A percentile compares a stretch with the other conserved stretches of the same genome.
Conservation (phyloP, 1,140 invertebrate species). For the Harlomillsia oculata region DNA sequence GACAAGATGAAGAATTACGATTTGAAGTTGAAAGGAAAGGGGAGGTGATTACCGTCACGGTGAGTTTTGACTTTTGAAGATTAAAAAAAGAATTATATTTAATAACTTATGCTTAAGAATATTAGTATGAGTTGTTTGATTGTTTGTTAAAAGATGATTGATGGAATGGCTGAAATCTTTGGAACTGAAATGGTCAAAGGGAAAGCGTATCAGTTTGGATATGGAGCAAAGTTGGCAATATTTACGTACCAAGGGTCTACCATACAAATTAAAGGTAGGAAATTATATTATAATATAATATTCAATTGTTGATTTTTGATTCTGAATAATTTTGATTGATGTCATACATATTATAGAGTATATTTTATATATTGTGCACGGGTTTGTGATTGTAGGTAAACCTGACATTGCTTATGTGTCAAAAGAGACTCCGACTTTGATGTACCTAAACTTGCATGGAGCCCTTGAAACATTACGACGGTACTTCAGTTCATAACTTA, state of each 20-base stretch:
- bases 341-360: too few relatives aligned
- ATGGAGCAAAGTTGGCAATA: constrained; percentile 87
- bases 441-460: constrained; percentile 91
- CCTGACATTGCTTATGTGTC: constrained; percentile 88
- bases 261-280: constrained; percentile 54
- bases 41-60: constrained; percentile 72
- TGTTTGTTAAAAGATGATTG: constrained; percentile 53
- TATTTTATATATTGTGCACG: constrained; percentile 47
- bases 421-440: constrained; percentile 87
- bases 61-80: constrained; percentile 41
- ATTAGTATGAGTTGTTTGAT: constrained; percentile 13
- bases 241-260: constrained; percentile 93
- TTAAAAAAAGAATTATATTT: background rate
- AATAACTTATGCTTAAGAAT: background rate
- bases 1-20: constrained; percentile 74
- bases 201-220: constrained; percentile 80
- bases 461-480: constrained; percentile 59
- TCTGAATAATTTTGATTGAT: too few relatives aligned
- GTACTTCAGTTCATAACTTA: constrained; percentile 5
- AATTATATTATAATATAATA: background rate
- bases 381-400: constrained; percentile 67
- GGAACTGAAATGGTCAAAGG: constrained; percentile 91
- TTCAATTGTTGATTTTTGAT: constrained; percentile 73
- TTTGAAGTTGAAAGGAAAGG: constrained; percentile 87
- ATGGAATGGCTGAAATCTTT: constrained; percentile 90